Conservation (phyloP, 2,797 vertebrate species). For the Chaunax sp. region DNA sequence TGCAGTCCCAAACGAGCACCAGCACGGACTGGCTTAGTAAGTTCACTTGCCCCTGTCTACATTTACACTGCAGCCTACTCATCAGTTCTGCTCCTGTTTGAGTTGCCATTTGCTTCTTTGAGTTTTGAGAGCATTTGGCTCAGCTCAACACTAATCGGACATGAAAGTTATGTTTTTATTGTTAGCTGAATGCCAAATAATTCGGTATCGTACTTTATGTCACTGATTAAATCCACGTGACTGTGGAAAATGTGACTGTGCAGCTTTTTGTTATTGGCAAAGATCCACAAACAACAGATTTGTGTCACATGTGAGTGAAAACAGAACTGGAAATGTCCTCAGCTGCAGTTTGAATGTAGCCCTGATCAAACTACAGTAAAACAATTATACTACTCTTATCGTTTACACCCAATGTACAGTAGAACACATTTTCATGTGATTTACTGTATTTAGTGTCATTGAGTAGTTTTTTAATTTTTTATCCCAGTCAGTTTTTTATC, state of each 20-base stretch:
- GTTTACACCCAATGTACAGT: background rate
- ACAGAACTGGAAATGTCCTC: constrained; percentile 6
- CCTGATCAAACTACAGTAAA: background rate
- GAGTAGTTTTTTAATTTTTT: background rate
- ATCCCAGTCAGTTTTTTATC: too few relatives aligned
- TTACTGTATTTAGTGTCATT: too few relatives aligned
- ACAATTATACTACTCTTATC: background rate
- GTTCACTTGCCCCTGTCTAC: constrained; percentile 68
- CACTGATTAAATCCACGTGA: background rate
- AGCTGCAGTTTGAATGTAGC: constrained; percentile 55
- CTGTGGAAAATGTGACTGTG: background rate
- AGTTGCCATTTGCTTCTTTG: background rate
- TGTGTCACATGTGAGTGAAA: constrained; percentile 1
- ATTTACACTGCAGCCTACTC: constrained; percentile 40
- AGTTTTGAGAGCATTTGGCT: too few relatives aligned
- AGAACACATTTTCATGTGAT: background rate
- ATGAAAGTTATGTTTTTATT: background rate
- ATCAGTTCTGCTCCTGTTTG: background rate
- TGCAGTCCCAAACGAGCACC: constrained; percentile 88
- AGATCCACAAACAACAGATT: constrained; percentile 1
- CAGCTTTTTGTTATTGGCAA: background rate
- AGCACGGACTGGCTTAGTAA: constrained; percentile 99
- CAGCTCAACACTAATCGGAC: background rate
- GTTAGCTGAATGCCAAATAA: background rate
- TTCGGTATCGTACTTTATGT: background rate